Conservation (phyloP, 2,797 vertebrate species). For the Gouania willdenowi region DNA sequence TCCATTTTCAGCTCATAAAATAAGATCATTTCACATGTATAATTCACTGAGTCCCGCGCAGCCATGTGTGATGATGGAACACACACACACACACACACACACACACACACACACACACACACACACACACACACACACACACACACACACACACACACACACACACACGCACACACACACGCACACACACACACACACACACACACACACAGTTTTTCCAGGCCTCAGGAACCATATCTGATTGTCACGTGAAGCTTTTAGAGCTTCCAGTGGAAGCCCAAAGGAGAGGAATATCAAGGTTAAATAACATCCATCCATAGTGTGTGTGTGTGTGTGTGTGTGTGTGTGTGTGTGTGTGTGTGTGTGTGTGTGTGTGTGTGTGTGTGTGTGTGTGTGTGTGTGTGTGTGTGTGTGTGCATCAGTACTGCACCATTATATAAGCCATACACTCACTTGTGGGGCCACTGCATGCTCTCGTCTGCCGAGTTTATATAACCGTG, state of each 20-base stretch:
- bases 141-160: slow-evolving; percentile 7
- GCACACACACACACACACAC: slow-evolving; percentile 16
- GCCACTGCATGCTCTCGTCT: no score
- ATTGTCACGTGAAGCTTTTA: slow-evolving; percentile 56
- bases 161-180: slow-evolving; percentile 16
- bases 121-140: not conserved
- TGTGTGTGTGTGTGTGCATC: no score
- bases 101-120: slow-evolving; percentile 20
- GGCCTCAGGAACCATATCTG: slow-evolving; percentile 46
- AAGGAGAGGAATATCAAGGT: no score
- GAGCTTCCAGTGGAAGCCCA: no score
- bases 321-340: no score
- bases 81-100: slow-evolving; percentile 30
- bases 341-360: no score
- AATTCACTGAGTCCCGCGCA: slow-evolving; percentile 72
- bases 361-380: no score
- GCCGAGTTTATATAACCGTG: no score
- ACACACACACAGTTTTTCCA: slow-evolving; percentile 43
- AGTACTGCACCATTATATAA: no score
- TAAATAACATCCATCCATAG: no score
- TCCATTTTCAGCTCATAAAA: slow-evolving; percentile 70
- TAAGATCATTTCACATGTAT: slow-evolving; percentile 82
- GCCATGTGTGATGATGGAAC: slow-evolving; percentile 69
- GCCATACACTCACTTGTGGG: no score
- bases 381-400: no score